Conservation (phyloP, 2,113 vertebrate species). For the Halichoeres trimaculatus region DNA sequence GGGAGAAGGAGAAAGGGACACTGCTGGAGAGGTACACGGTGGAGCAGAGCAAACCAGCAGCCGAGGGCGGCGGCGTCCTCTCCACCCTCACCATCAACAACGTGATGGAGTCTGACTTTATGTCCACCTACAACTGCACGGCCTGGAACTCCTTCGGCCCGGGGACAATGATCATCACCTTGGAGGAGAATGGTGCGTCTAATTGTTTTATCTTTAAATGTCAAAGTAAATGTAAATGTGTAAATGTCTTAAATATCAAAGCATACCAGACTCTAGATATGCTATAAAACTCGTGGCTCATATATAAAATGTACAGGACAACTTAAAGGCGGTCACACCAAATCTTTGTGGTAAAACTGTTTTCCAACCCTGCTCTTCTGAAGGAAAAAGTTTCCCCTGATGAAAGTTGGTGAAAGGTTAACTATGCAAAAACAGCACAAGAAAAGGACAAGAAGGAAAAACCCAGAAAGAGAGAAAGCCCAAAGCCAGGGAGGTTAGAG, state of each 20-base stretch:
- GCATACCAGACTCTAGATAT: too few relatives aligned
- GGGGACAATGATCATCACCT: slow-evolving; percentile 92
- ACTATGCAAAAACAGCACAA: neutral
- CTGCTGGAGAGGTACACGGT: slow-evolving; percentile 93
- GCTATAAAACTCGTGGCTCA: too few relatives aligned
- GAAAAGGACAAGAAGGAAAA: too few relatives aligned
- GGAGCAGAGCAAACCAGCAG: slow-evolving; percentile 87
- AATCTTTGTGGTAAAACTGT: too few relatives aligned
- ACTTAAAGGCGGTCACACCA: too few relatives aligned
- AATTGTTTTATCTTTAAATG: neutral
- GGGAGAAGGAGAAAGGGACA: slow-evolving; percentile 90
- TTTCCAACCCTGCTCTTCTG: too few relatives aligned
- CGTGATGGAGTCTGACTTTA: slow-evolving; percentile 93
- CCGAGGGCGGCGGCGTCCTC: slow-evolving; percentile 86
- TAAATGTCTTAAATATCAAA: neutral
- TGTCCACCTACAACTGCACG: slow-evolving; percentile 96
- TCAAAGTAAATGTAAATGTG: too few relatives aligned
- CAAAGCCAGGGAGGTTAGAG: neutral
- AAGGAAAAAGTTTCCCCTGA: too few relatives aligned
- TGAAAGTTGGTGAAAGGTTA: too few relatives aligned
- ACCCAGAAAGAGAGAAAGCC: too few relatives aligned
- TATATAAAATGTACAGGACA: too few relatives aligned
- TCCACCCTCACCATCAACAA: slow-evolving; percentile 97
- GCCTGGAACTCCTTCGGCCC: slow-evolving; percentile 96
- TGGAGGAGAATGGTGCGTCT: slow-evolving; percentile 88